Percentiles rank a stretch among this genome's conserved stretches.
phyloP scores from a whole-genome alignment of 2,113 vertebrate genomes.

The Proterorhinus semilunaris region DNA sequence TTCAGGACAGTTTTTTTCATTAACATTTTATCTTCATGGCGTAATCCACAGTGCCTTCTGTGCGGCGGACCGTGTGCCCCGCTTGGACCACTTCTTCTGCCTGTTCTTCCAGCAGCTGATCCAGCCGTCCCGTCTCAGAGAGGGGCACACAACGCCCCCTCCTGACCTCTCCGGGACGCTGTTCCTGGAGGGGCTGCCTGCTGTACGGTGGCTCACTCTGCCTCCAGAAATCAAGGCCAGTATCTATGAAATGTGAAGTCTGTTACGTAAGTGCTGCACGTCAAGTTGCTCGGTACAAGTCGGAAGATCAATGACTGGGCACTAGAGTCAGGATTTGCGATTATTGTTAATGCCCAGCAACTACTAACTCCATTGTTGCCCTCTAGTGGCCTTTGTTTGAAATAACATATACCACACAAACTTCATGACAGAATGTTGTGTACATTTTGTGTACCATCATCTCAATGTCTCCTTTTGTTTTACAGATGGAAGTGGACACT shows the following conservation, averaged over 20 bases:
- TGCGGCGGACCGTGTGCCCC: slow-evolving; percentile 78
- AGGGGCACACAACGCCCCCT: slow-evolving; percentile 47
- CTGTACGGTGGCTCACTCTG: slow-evolving; percentile 85
- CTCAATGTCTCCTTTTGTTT: slow-evolving; percentile 36
- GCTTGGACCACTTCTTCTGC: slow-evolving; percentile 94
- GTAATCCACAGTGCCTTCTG: slow-evolving; percentile 83
- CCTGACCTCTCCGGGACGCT: slow-evolving; percentile 70
- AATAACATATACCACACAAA: background rate
- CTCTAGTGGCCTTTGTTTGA: slow-evolving; percentile 32
- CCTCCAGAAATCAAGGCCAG: slow-evolving; percentile 83
- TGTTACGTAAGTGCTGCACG: no score
- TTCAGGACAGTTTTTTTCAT: no score
- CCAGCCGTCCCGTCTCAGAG: slow-evolving; percentile 71
- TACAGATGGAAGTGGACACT: slow-evolving; percentile 90
- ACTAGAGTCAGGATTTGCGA: background rate
- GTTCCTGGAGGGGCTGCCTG: slow-evolving; percentile 85
- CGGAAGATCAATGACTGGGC: background rate
- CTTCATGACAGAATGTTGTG: no score
- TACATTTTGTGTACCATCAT: background rate
- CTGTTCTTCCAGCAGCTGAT: slow-evolving; percentile 93
- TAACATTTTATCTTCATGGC: background rate
- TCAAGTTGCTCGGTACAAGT: no score
- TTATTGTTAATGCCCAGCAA: no score
- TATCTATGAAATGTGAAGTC: no score
- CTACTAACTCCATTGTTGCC: slow-evolving; percentile 16